A percentile compares a stretch with the other conserved stretches of the same genome.
phyloP scores from a whole-genome alignment of 2,797 vertebrate species.

The Macropodus opercularis region DNA sequence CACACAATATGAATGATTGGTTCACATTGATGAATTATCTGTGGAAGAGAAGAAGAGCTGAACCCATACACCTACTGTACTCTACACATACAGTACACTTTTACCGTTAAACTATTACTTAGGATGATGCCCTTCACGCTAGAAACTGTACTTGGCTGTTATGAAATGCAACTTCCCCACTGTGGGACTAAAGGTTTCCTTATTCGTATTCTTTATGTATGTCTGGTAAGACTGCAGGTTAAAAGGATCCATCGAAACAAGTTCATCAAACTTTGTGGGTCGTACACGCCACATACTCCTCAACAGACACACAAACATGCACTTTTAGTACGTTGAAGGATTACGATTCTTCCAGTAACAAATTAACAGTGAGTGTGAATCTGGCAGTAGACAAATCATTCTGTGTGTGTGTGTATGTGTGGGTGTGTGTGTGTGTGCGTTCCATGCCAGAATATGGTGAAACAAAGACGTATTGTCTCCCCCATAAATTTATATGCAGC shows the following conservation, averaged over 20 bases:
- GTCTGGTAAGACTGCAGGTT: constrained; percentile 4
- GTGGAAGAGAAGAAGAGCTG: constrained; percentile 78
- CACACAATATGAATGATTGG: constrained; percentile 34
- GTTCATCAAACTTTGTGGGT: constrained; percentile 9
- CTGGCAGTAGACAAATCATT: constrained; percentile 84
- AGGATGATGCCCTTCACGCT: too few species aligned
- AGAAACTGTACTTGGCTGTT: too few species aligned
- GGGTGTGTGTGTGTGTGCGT: constrained; percentile 21
- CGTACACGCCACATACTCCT: background rate
- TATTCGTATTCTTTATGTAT: too few species aligned
- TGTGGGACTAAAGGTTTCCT: too few species aligned
- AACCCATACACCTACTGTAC: too few species aligned
- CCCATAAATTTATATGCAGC: constrained; percentile 60
- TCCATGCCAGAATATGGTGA: constrained; percentile 45
- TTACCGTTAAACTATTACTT: too few species aligned
- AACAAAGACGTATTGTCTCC: constrained; percentile 76
- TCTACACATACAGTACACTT: constrained; percentile 64
- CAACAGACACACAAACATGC: constrained; percentile 35
- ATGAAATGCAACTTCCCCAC: too few species aligned
- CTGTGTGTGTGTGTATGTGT: constrained; percentile 10
- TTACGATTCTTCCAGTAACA: constrained; percentile 74
- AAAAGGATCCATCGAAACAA: background rate
- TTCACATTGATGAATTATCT: constrained; percentile 73
- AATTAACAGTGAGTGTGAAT: constrained; percentile 83
- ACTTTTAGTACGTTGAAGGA: constrained; percentile 73